A percentile compares a stretch with the other conserved stretches of the same genome.
These are phyloP conservation scores for Digitonthophagus gazella DNA, from an alignment of 2,888 invertebrate genomes.

Conservation along the genomic window DNA sequence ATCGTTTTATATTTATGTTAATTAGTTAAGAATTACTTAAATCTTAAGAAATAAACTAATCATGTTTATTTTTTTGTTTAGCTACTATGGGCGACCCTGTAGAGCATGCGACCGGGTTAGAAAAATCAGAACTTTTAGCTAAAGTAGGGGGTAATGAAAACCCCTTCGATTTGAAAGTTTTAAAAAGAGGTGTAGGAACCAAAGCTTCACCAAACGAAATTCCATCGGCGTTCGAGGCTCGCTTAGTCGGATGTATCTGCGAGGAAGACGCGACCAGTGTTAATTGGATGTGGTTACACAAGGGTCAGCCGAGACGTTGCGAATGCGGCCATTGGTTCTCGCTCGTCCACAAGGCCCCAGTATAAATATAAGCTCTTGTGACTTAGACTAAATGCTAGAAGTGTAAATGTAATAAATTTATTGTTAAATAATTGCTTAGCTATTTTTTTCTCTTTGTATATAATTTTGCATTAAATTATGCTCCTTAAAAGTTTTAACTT, in stretches of 20 bases:
- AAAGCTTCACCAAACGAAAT: constrained; percentile 84
- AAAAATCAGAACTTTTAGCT: constrained; percentile 86
- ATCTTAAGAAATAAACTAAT: no score
- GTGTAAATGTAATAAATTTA: constrained; percentile 41
- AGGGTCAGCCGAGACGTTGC: constrained; percentile 86
- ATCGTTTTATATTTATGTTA: no score
- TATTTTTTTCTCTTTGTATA: constrained; percentile 26
- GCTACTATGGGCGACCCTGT: constrained; percentile 80
- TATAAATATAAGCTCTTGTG: constrained; percentile 53
- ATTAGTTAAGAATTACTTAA: no score
- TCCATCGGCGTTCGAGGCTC: constrained; percentile 85
- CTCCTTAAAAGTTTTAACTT: constrained; percentile 17
- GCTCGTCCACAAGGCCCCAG: constrained; percentile 72
- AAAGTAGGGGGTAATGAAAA: constrained; percentile 84
- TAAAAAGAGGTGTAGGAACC: constrained; percentile 77
- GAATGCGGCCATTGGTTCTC: constrained; percentile 98
- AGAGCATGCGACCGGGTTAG: constrained; percentile 91
- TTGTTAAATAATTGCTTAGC: constrained; percentile 29
- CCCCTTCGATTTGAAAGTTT: constrained; percentile 80
- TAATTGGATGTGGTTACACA: constrained; percentile 94
- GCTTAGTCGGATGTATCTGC: constrained; percentile 94
- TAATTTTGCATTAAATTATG: constrained; percentile 28
- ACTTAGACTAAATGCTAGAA: constrained; percentile 37
- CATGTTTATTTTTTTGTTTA: constrained; percentile 40
- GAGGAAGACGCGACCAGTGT: constrained; percentile 89